A percentile compares a stretch with the other conserved stretches of the same genome.
Evolutionary conservation across 1,140 invertebrate genomes (phyloP).

Genomic region (Tachypleus tridentatus): DNA sequence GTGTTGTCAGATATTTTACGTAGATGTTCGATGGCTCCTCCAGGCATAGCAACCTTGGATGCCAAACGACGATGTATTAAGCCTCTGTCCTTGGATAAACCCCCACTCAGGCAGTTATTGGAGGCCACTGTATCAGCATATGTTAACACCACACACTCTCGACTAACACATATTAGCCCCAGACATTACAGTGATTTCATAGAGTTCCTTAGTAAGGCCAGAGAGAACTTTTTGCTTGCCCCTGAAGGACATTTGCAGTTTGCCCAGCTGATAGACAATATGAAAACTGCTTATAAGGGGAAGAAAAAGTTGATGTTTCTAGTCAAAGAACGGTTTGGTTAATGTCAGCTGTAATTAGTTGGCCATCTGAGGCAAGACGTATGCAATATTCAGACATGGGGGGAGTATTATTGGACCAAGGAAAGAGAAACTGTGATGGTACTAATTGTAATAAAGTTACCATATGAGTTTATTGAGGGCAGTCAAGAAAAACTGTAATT

Average conservation of each 20-base stretch:
- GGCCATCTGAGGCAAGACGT: too few relatives aligned
- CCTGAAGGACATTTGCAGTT: conserved; percentile 71
- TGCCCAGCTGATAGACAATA: conserved; percentile 65
- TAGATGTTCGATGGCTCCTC: conserved; percentile 57
- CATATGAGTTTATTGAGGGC: too few relatives aligned
- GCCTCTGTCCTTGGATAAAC: conserved; percentile 51
- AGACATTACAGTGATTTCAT: conserved; percentile 70
- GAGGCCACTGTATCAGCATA: conserved; percentile 67
- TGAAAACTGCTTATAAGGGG: conserved; percentile 76
- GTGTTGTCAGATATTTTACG: conserved; percentile 71
- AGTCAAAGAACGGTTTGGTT: conserved; percentile 58
- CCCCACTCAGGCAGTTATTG: conserved; percentile 58
- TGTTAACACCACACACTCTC: conserved; percentile 69
- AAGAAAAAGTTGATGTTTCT: conserved; percentile 73
- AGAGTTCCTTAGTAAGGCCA: conserved; percentile 62
- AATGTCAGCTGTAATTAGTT: not conserved
- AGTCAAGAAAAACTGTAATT: too few relatives aligned
- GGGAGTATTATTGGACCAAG: too few relatives aligned
- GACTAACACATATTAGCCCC: conserved; percentile 71
- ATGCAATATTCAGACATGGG: too few relatives aligned
- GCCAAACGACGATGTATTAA: conserved; percentile 42
- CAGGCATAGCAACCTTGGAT: conserved; percentile 41
- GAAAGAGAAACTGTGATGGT: too few relatives aligned
- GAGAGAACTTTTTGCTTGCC: conserved; percentile 68
- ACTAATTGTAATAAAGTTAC: too few relatives aligned